These are phyloP conservation scores for Podarcis cretensis DNA, from an alignment of 2,113 vertebrate species.

Conservation along the genomic window DNA sequence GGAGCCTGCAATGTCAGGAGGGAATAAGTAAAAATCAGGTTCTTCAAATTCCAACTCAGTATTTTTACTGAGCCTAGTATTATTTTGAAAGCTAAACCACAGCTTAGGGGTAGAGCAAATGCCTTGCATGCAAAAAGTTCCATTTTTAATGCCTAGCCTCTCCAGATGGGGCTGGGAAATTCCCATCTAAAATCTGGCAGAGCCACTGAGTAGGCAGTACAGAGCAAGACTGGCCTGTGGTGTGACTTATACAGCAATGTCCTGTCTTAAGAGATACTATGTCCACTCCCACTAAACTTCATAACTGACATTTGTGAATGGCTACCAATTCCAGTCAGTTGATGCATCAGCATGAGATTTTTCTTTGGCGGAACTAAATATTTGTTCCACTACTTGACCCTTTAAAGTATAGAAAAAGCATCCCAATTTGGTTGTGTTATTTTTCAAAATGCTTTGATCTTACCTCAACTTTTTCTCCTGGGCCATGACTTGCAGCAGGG, in stretches of 20 bases:
- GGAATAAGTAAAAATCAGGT: not conserved
- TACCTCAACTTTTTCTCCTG: slow-evolving; percentile 84
- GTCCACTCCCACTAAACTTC: not conserved
- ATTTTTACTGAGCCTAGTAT: not conserved
- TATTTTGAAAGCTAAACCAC: not conserved
- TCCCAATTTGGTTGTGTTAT: not conserved
- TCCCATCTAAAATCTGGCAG: not conserved
- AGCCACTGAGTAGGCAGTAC: not conserved
- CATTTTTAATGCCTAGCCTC: not conserved
- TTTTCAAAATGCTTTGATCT: slow-evolving; percentile 17
- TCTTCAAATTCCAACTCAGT: not conserved
- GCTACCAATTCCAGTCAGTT: not conserved
- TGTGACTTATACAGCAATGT: not conserved
- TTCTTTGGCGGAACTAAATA: not conserved
- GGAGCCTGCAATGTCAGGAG: not conserved
- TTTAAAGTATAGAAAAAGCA: not conserved
- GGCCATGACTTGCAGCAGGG: slow-evolving; percentile 74
- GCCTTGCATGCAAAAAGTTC: not conserved
- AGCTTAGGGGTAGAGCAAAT: not conserved
- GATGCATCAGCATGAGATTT: not conserved
- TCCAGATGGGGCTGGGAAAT: not conserved
- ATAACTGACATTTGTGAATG: not conserved
- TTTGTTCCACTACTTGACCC: not conserved
- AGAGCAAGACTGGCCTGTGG: not conserved
- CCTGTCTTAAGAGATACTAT: not conserved